These are phyloP conservation scores for Sinosuthora webbiana DNA, from an alignment of 2,113 vertebrate genomes.

Conservation along the genomic window DNA sequence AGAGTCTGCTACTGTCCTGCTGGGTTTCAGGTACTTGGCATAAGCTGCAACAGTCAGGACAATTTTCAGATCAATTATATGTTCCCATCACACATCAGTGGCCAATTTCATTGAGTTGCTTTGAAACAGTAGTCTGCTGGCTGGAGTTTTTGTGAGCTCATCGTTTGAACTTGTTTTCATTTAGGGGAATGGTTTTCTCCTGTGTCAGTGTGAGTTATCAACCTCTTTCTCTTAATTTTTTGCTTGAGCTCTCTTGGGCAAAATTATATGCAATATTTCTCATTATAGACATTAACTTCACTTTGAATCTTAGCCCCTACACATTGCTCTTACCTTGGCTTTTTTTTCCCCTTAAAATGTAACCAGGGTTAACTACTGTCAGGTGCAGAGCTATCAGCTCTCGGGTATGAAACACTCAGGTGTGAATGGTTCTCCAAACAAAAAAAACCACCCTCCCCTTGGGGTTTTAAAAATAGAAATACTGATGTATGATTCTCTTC, in stretches of 20 bases:
- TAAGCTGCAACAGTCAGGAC: not conserved
- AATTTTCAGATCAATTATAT: not conserved
- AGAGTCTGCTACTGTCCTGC: not conserved
- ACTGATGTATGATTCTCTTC: not conserved
- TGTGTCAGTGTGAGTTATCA: not conserved
- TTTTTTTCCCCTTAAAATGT: not conserved
- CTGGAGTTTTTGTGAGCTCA: constrained; percentile 22
- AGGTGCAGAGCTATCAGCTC: not conserved
- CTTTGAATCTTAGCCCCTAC: not conserved
- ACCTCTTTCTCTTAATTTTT: not conserved
- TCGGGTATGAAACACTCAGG: not conserved
- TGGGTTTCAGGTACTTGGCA: not conserved
- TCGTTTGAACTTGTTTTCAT: constrained; percentile 39
- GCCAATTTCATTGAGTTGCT: not conserved
- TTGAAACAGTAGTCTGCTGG: constrained; percentile 11
- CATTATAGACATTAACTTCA: not conserved
- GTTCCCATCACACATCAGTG: constrained; percentile 23
- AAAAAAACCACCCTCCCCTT: not conserved
- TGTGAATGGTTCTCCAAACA: not conserved
- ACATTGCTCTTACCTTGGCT: not conserved
- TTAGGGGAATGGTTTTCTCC: not conserved
- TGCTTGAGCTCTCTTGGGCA: not conserved
- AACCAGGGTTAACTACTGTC: not conserved
- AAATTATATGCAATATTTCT: not conserved
- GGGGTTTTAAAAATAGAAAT: not conserved